A percentile compares a stretch with the other conserved stretches of the same genome.
These are phyloP conservation scores for Hylomyscus alleni DNA, from an alignment of 2,797 vertebrate species.

Conservation along the genomic window DNA sequence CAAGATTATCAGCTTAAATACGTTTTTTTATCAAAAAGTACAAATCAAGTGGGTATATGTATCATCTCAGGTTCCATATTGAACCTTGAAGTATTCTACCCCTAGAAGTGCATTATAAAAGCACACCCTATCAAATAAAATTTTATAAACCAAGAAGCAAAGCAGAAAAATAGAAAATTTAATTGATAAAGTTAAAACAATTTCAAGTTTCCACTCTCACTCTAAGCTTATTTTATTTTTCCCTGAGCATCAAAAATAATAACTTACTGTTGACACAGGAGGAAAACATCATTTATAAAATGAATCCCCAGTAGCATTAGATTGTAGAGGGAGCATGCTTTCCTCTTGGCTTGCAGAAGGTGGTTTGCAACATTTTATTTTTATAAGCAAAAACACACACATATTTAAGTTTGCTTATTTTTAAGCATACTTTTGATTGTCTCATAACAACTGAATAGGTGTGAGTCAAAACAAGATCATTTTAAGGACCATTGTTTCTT, in stretches of 20 bases:
- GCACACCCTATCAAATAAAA: background rate
- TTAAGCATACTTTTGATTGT: conserved; percentile 7
- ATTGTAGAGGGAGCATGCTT: background rate
- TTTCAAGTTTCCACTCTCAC: background rate
- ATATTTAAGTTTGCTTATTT: background rate
- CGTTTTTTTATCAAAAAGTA: background rate
- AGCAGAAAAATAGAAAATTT: conserved; percentile 14
- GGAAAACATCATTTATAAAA: conserved; percentile 11
- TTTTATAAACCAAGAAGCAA: conserved; percentile 47
- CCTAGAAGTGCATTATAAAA: background rate
- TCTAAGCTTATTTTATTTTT: background rate
- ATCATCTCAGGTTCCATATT: background rate
- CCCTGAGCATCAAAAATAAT: conserved; percentile 13
- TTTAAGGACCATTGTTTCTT: conserved; percentile 34
- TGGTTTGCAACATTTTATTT: conserved; percentile 40
- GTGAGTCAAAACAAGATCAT: conserved; percentile 40
- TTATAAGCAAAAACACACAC: conserved; percentile 7
- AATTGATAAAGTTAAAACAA: conserved; percentile 26
- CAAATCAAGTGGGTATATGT: background rate
- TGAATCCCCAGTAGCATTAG: background rate
- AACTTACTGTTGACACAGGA: background rate
- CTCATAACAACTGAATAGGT: conserved; percentile 51
- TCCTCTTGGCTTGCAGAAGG: background rate
- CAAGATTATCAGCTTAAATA: background rate
- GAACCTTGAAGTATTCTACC: background rate